Evolutionary conservation across 2,888 invertebrate species (phyloP).

Genomic region (Axea sp.): DNA sequence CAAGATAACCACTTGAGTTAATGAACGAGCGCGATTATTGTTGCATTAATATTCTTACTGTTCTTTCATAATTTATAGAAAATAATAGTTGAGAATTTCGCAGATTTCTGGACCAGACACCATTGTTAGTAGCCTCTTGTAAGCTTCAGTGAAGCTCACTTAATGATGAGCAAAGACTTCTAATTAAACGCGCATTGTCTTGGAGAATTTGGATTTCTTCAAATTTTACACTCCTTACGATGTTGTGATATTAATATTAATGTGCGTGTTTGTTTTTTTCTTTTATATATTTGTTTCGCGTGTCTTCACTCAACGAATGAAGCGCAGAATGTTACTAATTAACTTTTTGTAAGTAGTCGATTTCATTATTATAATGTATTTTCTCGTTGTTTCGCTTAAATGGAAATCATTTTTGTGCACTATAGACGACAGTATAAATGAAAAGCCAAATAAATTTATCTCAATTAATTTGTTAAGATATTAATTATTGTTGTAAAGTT

Average conservation of each 20-base stretch:
- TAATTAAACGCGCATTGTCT: slow-evolving; percentile 50
- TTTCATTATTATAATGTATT: no score
- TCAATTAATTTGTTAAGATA: no score
- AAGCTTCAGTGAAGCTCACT: slow-evolving; percentile 15
- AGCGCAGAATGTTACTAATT: no score
- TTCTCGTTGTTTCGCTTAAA: no score
- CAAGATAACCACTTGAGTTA: slow-evolving; percentile 50
- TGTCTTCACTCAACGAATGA: no score
- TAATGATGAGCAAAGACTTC: slow-evolving; percentile 15
- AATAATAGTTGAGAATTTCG: slow-evolving; percentile 37
- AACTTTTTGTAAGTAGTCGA: no score
- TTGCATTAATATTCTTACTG: slow-evolving; percentile 47
- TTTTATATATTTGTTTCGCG: no score
- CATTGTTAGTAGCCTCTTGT: slow-evolving; percentile 28
- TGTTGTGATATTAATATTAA: slow-evolving; percentile 39
- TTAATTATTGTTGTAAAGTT: no score
- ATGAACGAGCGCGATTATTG: slow-evolving; percentile 53
- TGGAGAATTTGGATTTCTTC: slow-evolving; percentile 26
- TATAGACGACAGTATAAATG: no score
- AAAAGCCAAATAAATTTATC: no score
- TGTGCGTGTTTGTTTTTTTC: no score
- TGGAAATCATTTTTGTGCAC: no score
- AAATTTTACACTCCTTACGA: slow-evolving; percentile 17
- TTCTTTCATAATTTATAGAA: slow-evolving; percentile 52
- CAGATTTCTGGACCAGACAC: slow-evolving; percentile 28